A percentile compares a stretch with the other conserved stretches of the same genome.
Conservation (phyloP, 2,113 vertebrate genomes). For the Muscicapa adusta region DNA sequence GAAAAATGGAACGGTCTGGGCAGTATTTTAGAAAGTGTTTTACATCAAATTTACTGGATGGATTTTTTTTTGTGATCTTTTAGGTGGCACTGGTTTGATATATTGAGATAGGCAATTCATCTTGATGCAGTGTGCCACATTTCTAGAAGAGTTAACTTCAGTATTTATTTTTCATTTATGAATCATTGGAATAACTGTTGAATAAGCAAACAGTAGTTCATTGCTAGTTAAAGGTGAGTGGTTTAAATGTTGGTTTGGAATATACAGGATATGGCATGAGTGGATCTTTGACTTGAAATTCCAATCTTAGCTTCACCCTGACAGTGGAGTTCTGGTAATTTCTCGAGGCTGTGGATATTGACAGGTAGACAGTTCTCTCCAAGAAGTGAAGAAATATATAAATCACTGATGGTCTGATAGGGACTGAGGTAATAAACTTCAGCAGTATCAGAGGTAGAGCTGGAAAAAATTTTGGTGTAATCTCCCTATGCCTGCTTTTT, state of each 20-base stretch:
- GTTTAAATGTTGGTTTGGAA: neutral
- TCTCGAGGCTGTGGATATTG: neutral
- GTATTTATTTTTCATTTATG: neutral
- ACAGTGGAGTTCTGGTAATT: neutral
- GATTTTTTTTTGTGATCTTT: neutral
- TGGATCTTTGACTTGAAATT: neutral
- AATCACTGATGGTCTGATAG: neutral
- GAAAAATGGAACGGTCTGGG: neutral
- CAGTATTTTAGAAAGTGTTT: neutral
- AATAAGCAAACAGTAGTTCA: neutral
- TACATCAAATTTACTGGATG: neutral
- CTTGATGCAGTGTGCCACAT: neutral
- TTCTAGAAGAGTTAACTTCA: neutral
- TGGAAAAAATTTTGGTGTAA: neutral
- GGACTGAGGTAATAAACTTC: neutral
- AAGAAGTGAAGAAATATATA: neutral
- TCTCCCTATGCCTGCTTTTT: fast-evolving
- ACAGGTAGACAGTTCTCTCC: neutral
- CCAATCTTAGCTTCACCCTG: neutral
- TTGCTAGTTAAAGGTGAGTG: neutral
- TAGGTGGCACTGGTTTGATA: neutral
- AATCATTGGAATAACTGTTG: neutral
- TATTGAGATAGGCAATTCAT: neutral
- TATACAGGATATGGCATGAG: neutral
- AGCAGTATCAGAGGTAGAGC: neutral